Conservation (phyloP, 2,113 vertebrate species). For the Agapornis roseicollis region DNA sequence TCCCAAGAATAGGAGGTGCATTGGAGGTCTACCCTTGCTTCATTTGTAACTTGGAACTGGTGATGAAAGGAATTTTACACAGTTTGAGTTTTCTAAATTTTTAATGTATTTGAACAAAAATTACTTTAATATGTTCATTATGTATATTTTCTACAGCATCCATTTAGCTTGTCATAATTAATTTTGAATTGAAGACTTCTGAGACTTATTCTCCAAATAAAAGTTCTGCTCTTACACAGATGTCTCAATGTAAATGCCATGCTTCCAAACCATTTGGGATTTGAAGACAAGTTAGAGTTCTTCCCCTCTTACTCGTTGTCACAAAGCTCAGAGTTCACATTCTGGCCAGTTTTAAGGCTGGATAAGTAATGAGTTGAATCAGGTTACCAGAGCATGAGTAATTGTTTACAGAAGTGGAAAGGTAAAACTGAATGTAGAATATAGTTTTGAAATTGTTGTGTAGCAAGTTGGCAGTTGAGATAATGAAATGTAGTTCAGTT, state of each 20-base stretch:
- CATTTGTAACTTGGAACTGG: background rate
- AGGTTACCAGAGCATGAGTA: background rate
- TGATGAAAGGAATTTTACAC: background rate
- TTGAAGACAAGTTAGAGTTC: background rate
- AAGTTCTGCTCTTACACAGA: background rate
- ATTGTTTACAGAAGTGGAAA: background rate
- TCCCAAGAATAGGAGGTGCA: background rate
- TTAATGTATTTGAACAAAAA: background rate
- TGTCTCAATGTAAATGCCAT: background rate
- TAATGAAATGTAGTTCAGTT: background rate
- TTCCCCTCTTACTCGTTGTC: background rate
- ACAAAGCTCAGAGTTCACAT: background rate
- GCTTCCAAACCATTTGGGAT: background rate
- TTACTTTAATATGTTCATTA: background rate
- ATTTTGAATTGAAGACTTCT: background rate
- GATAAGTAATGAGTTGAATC: background rate
- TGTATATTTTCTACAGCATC: background rate
- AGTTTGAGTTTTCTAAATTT: background rate
- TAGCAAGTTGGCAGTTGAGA: background rate
- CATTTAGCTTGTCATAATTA: background rate
- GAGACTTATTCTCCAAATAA: background rate
- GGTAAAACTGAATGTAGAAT: background rate
- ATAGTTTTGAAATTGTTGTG: background rate
- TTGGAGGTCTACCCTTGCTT: background rate
- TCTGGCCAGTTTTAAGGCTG: background rate